These are phyloP conservation scores for Tetragonisca angustula DNA, from an alignment of 2,888 invertebrate genomes.

Conservation along the genomic window DNA sequence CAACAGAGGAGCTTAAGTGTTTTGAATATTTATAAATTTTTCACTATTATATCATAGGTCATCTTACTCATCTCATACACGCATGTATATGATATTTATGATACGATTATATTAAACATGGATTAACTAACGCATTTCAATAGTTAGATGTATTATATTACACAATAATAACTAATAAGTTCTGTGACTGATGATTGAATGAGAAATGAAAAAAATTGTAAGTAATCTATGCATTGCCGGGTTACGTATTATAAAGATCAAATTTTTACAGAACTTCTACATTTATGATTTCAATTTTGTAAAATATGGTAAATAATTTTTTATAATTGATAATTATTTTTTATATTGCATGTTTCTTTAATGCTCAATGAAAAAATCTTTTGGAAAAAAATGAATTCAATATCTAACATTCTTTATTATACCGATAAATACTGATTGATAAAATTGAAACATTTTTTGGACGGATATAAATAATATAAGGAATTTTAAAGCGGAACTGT, in stretches of 20 bases:
- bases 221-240: neutral
- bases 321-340: neutral
- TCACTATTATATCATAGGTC: neutral
- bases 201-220: conserved; percentile 24
- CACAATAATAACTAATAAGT: conserved; percentile 56
- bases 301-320: neutral
- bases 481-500: conserved; percentile 27
- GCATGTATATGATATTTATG: conserved; percentile 12
- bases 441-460: conserved; percentile 46
- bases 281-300: neutral
- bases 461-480: conserved; percentile 61
- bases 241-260: conserved; percentile 13
- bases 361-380: neutral
- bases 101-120: conserved; percentile 13
- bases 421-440: neutral
- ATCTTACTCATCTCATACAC: conserved; percentile 12
- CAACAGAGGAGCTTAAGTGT: conserved; percentile 3
- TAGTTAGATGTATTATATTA: conserved; percentile 51
- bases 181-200: conserved; percentile 20
- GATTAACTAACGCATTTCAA: conserved; percentile 10
- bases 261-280: conserved; percentile 21
- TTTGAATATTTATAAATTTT: neutral
- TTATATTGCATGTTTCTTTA: neutral
- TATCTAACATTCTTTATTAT: neutral
- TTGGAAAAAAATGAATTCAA: neutral